Evolutionary conservation across 2,888 invertebrate genomes (phyloP), one percentile per base, ranked within the genome.

Genomic region (Neria commutata): DNA sequence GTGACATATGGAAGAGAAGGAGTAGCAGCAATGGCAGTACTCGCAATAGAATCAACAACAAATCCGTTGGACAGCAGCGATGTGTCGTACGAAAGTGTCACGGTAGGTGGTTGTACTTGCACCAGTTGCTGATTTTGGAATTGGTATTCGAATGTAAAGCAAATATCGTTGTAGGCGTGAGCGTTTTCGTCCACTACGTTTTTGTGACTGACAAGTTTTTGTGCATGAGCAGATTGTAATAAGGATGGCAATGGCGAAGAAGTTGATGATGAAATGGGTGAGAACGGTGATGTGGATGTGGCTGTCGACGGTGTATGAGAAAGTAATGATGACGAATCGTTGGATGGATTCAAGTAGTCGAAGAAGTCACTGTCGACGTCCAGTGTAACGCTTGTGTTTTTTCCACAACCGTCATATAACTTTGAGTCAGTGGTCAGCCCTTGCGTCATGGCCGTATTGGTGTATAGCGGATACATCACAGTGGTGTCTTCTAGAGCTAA

Each of bases 91-190:
- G 63, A 60, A 42, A 60, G 49, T 6, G 64, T 19, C 60, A 75
- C 71, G 14, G 74, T 75, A n/a, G 79, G 74, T 42, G 77, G 79
- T 50, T 78, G 77, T 51, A 80, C 75, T 69, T 80, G 80, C 59
- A 79, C 79, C 54, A 79, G 69, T 62, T 78, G 76, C 60, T 79
- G 79, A 67, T 80, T 74, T 70, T 80, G 72, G 66, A 79, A 80
- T 58, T 79, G 74, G 61, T 79, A 79, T 68, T 79, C 79, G 62
- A 79, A 73, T 56, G 77, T 77, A 49, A 79, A 73, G 61, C 78
- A 80, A 61, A 79, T 76, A 46, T 76, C 74, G 60, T 65, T 67
- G 48, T 67, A 67, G 40, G 61, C 23, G 25, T 5, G 3, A 19
- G 17, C 21, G 49, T 25, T 33, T 11, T 58, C 62, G 33, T 47